These are phyloP conservation scores for Spongia lamella DNA, from an alignment of 37 sponge, comb jelly and placozoan genomes.

Conservation along the genomic window DNA sequence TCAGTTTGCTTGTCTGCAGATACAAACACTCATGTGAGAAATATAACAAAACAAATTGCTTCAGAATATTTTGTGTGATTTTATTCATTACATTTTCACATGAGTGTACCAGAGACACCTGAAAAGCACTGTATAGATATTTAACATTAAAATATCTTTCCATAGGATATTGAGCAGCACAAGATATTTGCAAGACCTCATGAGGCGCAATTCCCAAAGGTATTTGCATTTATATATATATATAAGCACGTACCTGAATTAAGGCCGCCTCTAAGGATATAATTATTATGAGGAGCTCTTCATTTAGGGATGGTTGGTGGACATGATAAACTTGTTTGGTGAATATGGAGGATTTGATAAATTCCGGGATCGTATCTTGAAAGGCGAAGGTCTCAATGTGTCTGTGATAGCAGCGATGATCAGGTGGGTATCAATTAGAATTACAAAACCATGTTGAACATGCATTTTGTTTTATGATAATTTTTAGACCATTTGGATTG, in stretches of 20 bases:
- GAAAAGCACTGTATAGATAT: not conserved
- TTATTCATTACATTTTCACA: too few relatives aligned
- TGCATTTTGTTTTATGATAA: not conserved
- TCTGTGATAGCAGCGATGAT: conserved; percentile 76
- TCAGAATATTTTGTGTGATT: too few relatives aligned
- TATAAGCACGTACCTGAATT: not conserved
- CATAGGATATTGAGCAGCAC: conserved; percentile 15
- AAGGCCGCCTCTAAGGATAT: not conserved
- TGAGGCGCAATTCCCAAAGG: conserved; percentile 34
- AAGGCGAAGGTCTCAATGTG: conserved; percentile 62
- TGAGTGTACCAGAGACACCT: too few relatives aligned
- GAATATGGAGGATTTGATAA: conserved; percentile 70
- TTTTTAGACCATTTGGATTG: conserved; percentile 76
- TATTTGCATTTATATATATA: conserved; percentile 6
- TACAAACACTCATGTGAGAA: too few relatives aligned
- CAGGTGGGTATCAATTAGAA: conserved; percentile 40
- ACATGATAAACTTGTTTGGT: conserved; percentile 92
- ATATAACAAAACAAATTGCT: too few relatives aligned
- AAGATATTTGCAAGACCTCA: conserved; percentile 24
- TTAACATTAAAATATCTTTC: not conserved
- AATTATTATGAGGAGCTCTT: not conserved
- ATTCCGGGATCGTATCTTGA: conserved; percentile 61
- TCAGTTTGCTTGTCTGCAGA: too few relatives aligned
- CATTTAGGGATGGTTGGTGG: conserved; percentile 83
- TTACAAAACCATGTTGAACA: too few relatives aligned